Evolutionary conservation across 2,888 invertebrate genomes (phyloP).

Genomic region (Chymomyza procnemis): DNA sequence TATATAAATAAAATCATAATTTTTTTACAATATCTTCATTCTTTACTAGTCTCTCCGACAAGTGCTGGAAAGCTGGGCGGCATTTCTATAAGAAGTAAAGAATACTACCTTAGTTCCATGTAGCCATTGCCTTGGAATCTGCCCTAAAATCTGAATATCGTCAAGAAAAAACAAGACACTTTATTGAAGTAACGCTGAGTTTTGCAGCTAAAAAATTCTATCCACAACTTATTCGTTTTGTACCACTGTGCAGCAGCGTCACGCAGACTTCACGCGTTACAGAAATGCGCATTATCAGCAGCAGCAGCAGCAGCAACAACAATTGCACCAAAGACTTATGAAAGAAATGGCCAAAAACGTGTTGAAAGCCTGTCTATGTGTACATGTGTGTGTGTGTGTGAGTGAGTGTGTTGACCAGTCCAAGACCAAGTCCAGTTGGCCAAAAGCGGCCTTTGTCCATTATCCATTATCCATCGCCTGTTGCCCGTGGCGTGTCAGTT

Average conservation of each 20-base stretch:
- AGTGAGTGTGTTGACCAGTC: not conserved
- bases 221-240: no score
- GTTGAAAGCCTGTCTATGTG: conserved; percentile 53
- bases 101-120: no score
- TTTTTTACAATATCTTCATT: no score
- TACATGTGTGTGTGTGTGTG: not conserved
- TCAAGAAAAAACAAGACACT: no score
- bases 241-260: conserved; percentile 28
- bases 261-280: conserved; percentile 39
- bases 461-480: conserved; percentile 18
- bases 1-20: no score
- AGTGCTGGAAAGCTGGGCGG: no score
- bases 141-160: no score
- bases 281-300: conserved; percentile 11
- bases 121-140: no score
- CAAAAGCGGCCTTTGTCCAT: not conserved
- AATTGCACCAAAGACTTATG: conserved; percentile 18
- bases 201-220: no score
- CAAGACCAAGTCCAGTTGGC: not conserved
- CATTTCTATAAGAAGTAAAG: no score
- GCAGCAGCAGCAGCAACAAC: conserved; percentile 22
- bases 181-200: no score
- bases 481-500: conserved; percentile 66
- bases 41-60: no score
- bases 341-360: conserved; percentile 60